Conservation (phyloP, 2,797 vertebrate genomes). For the Halcyon chelicuti region DNA sequence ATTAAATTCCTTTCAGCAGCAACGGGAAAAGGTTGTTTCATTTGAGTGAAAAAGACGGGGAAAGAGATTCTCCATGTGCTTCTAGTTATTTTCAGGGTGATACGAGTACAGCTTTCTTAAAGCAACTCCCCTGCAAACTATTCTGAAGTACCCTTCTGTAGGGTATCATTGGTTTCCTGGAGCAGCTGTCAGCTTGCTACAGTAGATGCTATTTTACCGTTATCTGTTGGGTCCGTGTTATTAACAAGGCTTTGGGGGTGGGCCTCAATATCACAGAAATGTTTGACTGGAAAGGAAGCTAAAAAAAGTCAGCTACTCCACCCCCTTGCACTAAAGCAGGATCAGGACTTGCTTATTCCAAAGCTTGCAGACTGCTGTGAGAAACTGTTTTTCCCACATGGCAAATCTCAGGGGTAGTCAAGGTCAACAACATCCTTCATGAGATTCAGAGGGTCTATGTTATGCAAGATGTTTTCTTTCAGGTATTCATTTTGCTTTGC, state of each 20-base stretch:
- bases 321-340: background rate
- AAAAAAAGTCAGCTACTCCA: background rate
- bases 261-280: background rate
- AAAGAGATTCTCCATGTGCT: background rate
- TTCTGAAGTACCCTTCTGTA: background rate
- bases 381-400: background rate
- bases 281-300: background rate
- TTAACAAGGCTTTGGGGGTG: background rate
- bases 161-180: background rate
- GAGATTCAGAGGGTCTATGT: background rate
- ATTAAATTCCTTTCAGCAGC: constrained; percentile 13
- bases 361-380: background rate
- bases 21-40: background rate
- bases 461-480: background rate
- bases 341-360: background rate
- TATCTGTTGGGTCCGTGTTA: background rate
- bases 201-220: background rate
- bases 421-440: background rate
- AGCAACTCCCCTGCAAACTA: background rate
- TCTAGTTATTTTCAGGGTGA: background rate
- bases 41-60: background rate
- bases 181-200: background rate
- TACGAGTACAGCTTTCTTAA: background rate
- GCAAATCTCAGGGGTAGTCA: background rate
- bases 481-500: background rate